Evolutionary conservation across 1,140 invertebrate genomes (phyloP), one percentile per base, ranked within the genome.

Genomic region (Zaprionus lachaisei): DNA sequence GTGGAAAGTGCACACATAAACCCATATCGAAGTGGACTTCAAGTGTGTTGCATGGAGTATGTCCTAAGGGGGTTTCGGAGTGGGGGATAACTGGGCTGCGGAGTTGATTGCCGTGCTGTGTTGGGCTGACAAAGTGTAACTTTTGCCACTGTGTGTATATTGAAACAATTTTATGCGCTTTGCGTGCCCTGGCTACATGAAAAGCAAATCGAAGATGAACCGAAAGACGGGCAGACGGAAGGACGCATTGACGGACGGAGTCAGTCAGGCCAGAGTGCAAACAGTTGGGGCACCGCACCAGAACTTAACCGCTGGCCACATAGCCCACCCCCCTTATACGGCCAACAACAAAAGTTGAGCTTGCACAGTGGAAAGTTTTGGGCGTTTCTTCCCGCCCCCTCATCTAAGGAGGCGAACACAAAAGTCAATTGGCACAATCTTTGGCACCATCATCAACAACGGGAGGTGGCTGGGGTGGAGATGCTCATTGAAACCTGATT

Each of bases 131-230:
- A 72, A 72, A 44, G 68, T 76, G 73, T 67, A 72, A 73, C 63
- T 77, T 77, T 72, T 77, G 49, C 68, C 65, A 70, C 75, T 67
- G 68, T 76, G 34, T 55, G 58, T 58, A 78, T 58, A 80, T 73
- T 80, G 85, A 80, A 87, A 72, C 78, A 71, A 73, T 87, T 87
- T 87, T 87, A 87, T 87, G 85, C 81, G 84, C 85, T 76, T 78
- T 89, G 84, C 84, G 84, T 87, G 84, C 75, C 66, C 69, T 69
- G 84, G 79, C 79, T 81, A 79, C 84, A 89, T 66, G 84, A 89
- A 90, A 66, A 78, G 71, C 79, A 79, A 90, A 90, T 89, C 84
- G 81, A 89, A 89, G 85, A 89, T 89, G 75, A 77, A 79, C 78
- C 72, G 70, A 65, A 66, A 49, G 62, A 78, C 64, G 60, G 68